Base-by-base conservation (phyloP, 2,888 invertebrate genomes). In the Protophormia terraenovae region DNA sequence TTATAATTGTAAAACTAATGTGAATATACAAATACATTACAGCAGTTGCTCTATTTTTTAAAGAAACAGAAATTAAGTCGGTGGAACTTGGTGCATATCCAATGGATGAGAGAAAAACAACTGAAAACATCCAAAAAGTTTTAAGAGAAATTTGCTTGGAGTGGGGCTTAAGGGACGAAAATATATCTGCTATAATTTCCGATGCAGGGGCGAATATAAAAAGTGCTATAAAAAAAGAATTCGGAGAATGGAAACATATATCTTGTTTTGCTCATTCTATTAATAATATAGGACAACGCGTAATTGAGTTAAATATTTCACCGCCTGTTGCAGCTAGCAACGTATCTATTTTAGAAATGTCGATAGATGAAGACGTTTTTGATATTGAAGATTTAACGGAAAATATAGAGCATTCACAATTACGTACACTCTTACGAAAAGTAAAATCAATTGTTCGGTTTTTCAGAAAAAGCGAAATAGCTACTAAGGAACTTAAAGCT, bases 11-110 rank as follows among this genome's bases (percentile, higher is more conserved):
- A 35, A 10, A 8, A 1, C 6, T 35, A 7, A 38, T 38, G 3
- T 38, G n/a, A n/a, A n/a, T 10, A 38, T 38, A 10, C 1, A 1
- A 38, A 10, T 8, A 12, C 8, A 1, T 38, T 7, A 38, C 38
- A n/a, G n/a, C n/a, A n/a, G n/a, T 38, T 38, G 12, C 12, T 3
- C 12, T 38, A 3, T 38, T 38, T 12, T 38, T 38, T 38, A 38
- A 38, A 38, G 12, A 38, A 38, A 12, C 12, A 14, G 38, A 38
- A 12, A 38, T 38, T 14, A 69, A 69, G 14, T 35, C 69, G 4
- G 38, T 69, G 1, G 69, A 53, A 19, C 69, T 69, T 14, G 69
- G 69, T 1, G 69, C 55, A 14, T 69, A 69, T n/a, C 38, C 22
- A 2, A 53, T 69, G 22, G 35, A 55, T 38, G 32, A 29, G 2